Percentiles rank a stretch among this genome's conserved stretches.
These are phyloP conservation scores for Bos indicus DNA, from an alignment of 2,113 vertebrate species.

Conservation along the genomic window DNA sequence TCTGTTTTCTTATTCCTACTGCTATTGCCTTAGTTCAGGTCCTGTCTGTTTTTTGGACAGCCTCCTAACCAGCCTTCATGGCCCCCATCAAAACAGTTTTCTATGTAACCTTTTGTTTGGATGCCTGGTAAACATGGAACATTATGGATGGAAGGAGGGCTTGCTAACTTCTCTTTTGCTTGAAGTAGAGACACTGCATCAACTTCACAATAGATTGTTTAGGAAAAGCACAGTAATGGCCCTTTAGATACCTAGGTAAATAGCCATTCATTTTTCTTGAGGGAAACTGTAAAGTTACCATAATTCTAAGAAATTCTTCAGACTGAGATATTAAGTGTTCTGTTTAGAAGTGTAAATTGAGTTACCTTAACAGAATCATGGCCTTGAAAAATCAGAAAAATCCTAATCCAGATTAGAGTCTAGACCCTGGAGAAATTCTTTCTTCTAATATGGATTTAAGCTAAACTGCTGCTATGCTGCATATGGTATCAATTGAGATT, in stretches of 20 bases:
- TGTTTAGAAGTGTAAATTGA: background rate
- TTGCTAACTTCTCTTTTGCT: background rate
- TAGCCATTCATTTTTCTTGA: background rate
- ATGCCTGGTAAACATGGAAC: background rate
- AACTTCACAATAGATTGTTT: background rate
- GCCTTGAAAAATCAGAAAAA: constrained; percentile 20
- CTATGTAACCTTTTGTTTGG: background rate
- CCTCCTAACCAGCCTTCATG: background rate
- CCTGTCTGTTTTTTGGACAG: background rate
- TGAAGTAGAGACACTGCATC: background rate
- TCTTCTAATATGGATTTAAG: background rate
- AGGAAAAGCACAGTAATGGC: background rate
- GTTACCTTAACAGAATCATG: background rate
- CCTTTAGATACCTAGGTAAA: background rate
- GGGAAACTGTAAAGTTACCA: background rate
- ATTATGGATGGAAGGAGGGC: background rate
- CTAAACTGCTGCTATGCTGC: background rate
- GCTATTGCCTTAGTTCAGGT: background rate
- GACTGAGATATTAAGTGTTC: background rate
- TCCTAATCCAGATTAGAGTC: background rate
- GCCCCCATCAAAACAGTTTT: background rate
- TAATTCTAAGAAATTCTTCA: background rate
- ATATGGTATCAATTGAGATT: constrained; percentile 1
- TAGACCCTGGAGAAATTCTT: background rate
- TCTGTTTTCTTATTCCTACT: background rate